A percentile compares a stretch with the other conserved stretches of the same genome.
Conservation (phyloP, 1,140 invertebrate species). For the Ooceraea biroi region DNA sequence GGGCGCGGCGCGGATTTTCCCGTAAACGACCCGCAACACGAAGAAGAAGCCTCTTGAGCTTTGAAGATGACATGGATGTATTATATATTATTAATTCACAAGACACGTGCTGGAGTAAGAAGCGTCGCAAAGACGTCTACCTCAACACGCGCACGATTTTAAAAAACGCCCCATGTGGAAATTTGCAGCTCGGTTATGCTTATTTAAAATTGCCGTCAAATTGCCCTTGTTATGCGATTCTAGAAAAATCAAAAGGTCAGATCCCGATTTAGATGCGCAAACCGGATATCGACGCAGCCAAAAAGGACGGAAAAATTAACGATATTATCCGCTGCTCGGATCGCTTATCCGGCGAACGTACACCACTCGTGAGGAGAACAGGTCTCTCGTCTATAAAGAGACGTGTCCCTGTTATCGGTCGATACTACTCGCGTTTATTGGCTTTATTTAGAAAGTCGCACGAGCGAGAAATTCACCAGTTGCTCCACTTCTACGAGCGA, state of each 20-base stretch:
- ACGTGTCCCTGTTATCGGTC: slow-evolving; percentile 49
- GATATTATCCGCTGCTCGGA: neutral
- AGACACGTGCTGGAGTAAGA: neutral
- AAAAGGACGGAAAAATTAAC: neutral
- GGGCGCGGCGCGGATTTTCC: slow-evolving; percentile 46
- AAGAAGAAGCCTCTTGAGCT: neutral
- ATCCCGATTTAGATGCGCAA: neutral
- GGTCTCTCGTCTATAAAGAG: slow-evolving; percentile 28
- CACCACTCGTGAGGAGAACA: neutral
- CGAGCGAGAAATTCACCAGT: slow-evolving; percentile 73
- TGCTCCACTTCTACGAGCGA: slow-evolving; percentile 56
- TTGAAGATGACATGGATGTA: slow-evolving; percentile 21
- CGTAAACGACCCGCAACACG: slow-evolving; percentile 17
- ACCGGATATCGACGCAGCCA: neutral
- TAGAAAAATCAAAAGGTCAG: neutral
- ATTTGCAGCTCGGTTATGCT: too few species aligned
- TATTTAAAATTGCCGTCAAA: too few species aligned
- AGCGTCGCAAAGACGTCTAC: neutral
- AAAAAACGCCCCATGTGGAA: neutral
- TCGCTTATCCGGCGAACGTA: neutral
- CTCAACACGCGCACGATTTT: neutral
- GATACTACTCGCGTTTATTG: slow-evolving; percentile 63
- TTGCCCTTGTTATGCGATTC: too few species aligned
- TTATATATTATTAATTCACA: slow-evolving; percentile 16
- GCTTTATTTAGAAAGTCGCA: slow-evolving; percentile 65